Percentiles rank a stretch among this genome's conserved stretches.
phyloP scores from a whole-genome alignment of 1,140 invertebrate species.

The Diabrotica virgifera region DNA sequence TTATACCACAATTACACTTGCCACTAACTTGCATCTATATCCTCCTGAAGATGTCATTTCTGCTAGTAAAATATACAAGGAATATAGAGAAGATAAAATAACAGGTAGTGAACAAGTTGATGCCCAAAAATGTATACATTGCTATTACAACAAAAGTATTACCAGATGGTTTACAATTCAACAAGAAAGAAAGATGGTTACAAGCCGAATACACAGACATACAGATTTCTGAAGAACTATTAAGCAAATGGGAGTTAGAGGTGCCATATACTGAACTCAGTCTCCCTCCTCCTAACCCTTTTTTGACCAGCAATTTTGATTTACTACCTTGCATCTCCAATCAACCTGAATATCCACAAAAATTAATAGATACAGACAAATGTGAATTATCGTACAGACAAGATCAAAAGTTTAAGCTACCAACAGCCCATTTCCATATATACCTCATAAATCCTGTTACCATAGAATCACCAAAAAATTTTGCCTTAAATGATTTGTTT shows the following conservation, averaged over 20 bases:
- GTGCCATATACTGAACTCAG: no score
- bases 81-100: no score
- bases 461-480: slow-evolving; percentile 36
- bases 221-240: slow-evolving; percentile 51
- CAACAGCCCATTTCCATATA: slow-evolving; percentile 71
- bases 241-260: no score
- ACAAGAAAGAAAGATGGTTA: slow-evolving; percentile 70
- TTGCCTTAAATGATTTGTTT: no score
- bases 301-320: slow-evolving; percentile 78
- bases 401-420: slow-evolving; percentile 72
- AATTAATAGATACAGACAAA: slow-evolving; percentile 76
- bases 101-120: no score
- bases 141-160: slow-evolving; percentile 31
- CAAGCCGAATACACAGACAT: slow-evolving; percentile 59
- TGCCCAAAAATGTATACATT: no score
- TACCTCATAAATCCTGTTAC: slow-evolving; percentile 69
- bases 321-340: slow-evolving; percentile 53
- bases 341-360: slow-evolving; percentile 57
- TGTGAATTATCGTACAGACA: slow-evolving; percentile 58
- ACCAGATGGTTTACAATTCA: slow-evolving; percentile 52
- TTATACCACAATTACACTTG: no score
- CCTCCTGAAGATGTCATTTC: no score
- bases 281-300: slow-evolving; percentile 60
- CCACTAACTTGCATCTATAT: no score
- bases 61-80: no score